phyloP scores from a whole-genome alignment of 2,113 vertebrate genomes.

The Podarcis muralis region DNA sequence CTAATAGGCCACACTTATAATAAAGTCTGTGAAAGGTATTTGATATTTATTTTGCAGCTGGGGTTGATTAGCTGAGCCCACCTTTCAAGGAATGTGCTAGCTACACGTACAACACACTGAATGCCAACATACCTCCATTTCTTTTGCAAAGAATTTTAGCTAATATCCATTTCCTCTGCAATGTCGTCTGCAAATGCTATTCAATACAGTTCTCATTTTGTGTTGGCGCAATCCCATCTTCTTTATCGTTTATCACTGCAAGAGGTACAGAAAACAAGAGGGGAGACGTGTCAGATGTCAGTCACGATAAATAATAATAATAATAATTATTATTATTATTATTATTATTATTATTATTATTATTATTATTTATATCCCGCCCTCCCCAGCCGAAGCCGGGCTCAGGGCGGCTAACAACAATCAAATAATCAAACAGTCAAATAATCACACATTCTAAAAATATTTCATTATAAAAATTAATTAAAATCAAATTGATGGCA shows the following conservation, averaged over 20 bases:
- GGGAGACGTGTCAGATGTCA: background rate
- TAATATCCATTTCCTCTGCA: background rate
- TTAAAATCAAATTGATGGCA: too few species aligned
- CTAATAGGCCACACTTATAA: slow-evolving; percentile 52
- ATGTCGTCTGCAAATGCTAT: background rate
- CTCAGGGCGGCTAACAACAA: too few species aligned
- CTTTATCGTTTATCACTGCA: background rate
- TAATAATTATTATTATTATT: too few species aligned
- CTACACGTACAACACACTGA: background rate
- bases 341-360: too few species aligned
- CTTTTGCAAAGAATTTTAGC: slow-evolving; percentile 26
- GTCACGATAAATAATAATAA: background rate
- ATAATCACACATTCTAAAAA: too few species aligned
- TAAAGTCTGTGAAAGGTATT: slow-evolving; percentile 49
- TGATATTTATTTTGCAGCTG: slow-evolving; percentile 55
- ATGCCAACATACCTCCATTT: background rate
- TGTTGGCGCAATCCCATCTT: background rate
- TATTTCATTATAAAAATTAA: too few species aligned
- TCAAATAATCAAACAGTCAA: too few species aligned
- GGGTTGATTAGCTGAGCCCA: slow-evolving; percentile 61
- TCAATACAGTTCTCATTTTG: background rate
- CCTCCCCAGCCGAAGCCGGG: too few species aligned
- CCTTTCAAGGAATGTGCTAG: slow-evolving; percentile 39
- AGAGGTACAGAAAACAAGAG: background rate
- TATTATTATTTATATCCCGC: too few species aligned